Base-by-base conservation (phyloP, 2,888 invertebrate genomes). In the Tetramorium bicarinatum region DNA sequence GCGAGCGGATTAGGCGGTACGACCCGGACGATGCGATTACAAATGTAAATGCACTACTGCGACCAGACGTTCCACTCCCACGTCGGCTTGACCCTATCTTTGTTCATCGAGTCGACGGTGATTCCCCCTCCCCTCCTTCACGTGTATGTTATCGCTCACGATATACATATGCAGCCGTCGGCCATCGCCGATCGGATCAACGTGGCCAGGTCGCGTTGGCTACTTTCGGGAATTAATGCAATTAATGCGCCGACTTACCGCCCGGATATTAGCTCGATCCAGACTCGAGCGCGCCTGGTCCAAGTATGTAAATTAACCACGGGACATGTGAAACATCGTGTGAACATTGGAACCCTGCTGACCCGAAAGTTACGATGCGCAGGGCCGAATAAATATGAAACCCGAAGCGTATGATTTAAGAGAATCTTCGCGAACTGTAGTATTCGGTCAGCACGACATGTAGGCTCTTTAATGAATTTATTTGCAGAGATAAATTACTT, bases 71-170 rank as follows among this genome's bases (percentile, higher is more conserved):
- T 80, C 49, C 66, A 87, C 88, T 90, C 89, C 87, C 89, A 90
- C 89, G 91, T 91, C 44, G 61, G 81, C 88, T 91, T 90, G 92
- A 92, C 91, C 91, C 87, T 83, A 85, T 89, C 91, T 88, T 92
- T 89, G 87, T 91, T 90, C 87, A 76, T 34, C 84, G 87, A 66
- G 59, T 88, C 80, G 80, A 44, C 71, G 69, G 54, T 85, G 89
- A 90, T 87, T 79, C 47, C 29, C 15, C 0, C 21, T 2, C 0
- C 34, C 25, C 1, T n/a, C 29, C 29, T 34, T 34, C 29, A 34
- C 29, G 15, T 9, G 38, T 52, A 0, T 21, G 44, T 44, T 56
- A 34, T 59, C 47, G n/a, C 38, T 18, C 18, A 15, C 71, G 56
- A 79, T 67, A 54, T 77, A 79, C 54, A 54, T 77, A 69, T 77